Base-by-base conservation (phyloP, 2,797 vertebrate genomes). In the Emydoidea blandingii region DNA sequence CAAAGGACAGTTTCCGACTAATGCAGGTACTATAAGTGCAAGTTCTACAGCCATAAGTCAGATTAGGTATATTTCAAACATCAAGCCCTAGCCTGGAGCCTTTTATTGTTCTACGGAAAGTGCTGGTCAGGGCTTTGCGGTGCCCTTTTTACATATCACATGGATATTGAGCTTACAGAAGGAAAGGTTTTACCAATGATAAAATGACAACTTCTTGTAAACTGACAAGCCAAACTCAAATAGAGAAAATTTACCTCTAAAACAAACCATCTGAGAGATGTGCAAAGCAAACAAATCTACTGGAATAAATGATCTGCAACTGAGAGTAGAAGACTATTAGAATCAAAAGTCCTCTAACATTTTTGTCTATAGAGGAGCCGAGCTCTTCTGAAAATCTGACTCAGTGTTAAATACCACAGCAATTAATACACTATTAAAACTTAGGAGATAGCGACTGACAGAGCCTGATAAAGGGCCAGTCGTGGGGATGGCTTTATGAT, bases 351-450 rank as follows among this genome's bases (percentile, higher is more conserved):
- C 29, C 93, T 92, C 88, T 44, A 50, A 85, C 82, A 91, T 85
- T 87, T 85, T 93, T 92, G 93, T 72, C 85, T 89, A 37, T 47
- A 90, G 91, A n/a, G 50, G 34, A 53, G 34, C 11, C 0, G 31
- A 80, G 83, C 12, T 47, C 68, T 76, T 95, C 85, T 92, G 34
- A 74, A 93, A 96, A 78, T 52, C 92, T 93, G 81, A 89, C 25
- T 81, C 57, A 29, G 27, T 72, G 10, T 74, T 65, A 25, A 47
- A 34, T 37, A 89, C 19, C 12, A 19, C 47, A 21, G 53, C 15
- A 23, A 16, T 19, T 56, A 31, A n/a, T 81, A 11, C 54, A 86
- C 56, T 81, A 41, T 52, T 53, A 50, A 76, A 72, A 37, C 65
- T 41, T 72, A 37, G 65, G 34, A 10, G 18, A n/a, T 41, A 72